phyloP scores from a whole-genome alignment of 2,888 invertebrate species.

The Iselma pallidipennis region DNA sequence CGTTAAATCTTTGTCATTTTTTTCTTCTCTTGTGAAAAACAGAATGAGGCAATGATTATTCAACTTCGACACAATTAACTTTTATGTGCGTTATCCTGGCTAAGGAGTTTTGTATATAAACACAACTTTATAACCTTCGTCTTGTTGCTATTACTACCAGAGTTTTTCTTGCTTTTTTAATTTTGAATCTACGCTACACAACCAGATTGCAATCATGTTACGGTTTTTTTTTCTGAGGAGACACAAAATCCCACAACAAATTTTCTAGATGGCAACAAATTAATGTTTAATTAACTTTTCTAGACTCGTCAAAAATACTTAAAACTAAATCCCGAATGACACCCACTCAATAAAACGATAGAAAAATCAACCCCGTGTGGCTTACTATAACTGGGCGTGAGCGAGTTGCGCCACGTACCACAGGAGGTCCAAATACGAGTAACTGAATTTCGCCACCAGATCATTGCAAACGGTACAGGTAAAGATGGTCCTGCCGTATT shows the following conservation, averaged over 20 bases:
- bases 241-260: background rate
- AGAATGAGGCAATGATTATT: conserved; percentile 27
- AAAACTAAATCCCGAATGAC: too few relatives aligned
- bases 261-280: background rate
- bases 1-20: conserved; percentile 31
- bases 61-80: conserved; percentile 35
- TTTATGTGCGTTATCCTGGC: conserved; percentile 23
- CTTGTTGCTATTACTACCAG: background rate
- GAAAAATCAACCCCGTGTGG: too few relatives aligned
- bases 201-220: background rate
- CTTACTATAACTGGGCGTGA: too few relatives aligned
- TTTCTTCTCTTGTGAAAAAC: conserved; percentile 4
- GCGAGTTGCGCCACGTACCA: too few relatives aligned
- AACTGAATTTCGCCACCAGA: too few relatives aligned
- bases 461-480: too few relatives aligned
- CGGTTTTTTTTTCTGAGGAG: background rate
- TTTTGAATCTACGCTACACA: background rate
- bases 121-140: background rate
- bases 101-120: background rate
- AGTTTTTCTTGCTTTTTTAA: background rate
- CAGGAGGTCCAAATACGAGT: too few relatives aligned
- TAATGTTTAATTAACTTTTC: conserved; percentile 1
- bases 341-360: too few relatives aligned
- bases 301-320: too few relatives aligned
- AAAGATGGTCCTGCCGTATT: too few relatives aligned